phyloP scores from a whole-genome alignment of 2,888 invertebrate species.

The Volucella inanis region DNA sequence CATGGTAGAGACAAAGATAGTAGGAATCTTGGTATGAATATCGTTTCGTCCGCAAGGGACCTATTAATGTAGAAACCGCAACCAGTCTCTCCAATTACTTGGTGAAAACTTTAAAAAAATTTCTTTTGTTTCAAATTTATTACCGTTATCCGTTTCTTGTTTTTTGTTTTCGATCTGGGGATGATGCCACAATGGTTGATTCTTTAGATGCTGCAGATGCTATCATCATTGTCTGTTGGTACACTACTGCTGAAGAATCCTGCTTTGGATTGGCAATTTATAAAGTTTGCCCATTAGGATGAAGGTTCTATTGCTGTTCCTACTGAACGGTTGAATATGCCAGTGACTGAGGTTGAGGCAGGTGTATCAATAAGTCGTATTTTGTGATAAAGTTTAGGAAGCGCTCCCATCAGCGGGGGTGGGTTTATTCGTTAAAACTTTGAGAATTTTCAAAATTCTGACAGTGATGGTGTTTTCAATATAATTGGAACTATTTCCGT shows the following conservation, averaged over 20 bases:
- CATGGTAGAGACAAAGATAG: slow-evolving; percentile 10
- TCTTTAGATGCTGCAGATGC: slow-evolving; percentile 39
- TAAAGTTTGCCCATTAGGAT: slow-evolving; percentile 60
- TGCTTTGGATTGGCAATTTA: slow-evolving; percentile 65
- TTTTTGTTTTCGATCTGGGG: slow-evolving; percentile 11
- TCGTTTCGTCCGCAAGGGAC: slow-evolving; percentile 50
- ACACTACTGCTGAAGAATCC: slow-evolving; percentile 29
- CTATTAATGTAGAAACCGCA: slow-evolving; percentile 69
- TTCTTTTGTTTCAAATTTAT: slow-evolving; percentile 71
- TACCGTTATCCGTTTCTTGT: slow-evolving; percentile 53
- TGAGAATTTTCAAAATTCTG: neutral
- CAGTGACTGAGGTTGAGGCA: slow-evolving; percentile 5
- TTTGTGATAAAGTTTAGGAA: neutral
- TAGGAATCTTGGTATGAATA: neutral
- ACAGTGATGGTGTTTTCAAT: neutral
- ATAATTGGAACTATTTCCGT: slow-evolving; percentile 17
- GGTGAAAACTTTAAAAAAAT: slow-evolving; percentile 67
- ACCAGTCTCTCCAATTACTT: slow-evolving; percentile 64
- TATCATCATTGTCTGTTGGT: slow-evolving; percentile 46
- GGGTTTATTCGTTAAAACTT: slow-evolving; percentile 58
- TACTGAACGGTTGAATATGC: slow-evolving; percentile 31
- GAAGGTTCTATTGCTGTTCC: slow-evolving; percentile 30
- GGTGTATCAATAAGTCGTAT: slow-evolving; percentile 18
- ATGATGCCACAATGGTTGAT: neutral
- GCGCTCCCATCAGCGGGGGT: neutral